Conservation (phyloP, 2,888 invertebrate species). For the Drosophila barbarae region DNA sequence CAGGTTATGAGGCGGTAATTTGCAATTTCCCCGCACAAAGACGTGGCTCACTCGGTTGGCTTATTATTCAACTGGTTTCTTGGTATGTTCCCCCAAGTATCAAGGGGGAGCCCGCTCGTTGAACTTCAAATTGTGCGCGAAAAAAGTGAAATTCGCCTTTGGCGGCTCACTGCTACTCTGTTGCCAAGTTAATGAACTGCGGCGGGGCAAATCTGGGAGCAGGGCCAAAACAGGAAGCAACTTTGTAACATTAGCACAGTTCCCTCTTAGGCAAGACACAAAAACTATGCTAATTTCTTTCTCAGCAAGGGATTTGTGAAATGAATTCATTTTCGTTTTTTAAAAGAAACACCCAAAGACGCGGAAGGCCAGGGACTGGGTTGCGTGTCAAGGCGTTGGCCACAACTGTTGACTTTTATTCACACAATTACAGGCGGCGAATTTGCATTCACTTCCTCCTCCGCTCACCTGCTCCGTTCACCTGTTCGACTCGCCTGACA, state of each 20-base stretch:
- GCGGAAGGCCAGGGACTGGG: slow-evolving; percentile 45
- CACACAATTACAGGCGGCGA: slow-evolving; percentile 66
- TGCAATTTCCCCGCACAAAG: slow-evolving; percentile 65
- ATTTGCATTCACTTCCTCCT: slow-evolving; percentile 53
- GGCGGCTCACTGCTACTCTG: slow-evolving; percentile 24
- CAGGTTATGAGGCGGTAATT: slow-evolving; percentile 67
- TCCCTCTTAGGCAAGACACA: slow-evolving; percentile 23
- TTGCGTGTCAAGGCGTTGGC: slow-evolving; percentile 57
- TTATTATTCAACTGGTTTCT: slow-evolving; percentile 71
- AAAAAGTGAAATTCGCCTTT: slow-evolving; percentile 70
- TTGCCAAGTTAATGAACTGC: slow-evolving; percentile 65
- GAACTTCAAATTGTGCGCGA: slow-evolving; percentile 66
- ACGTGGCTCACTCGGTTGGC: slow-evolving; percentile 51
- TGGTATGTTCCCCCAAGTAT: slow-evolving; percentile 43
- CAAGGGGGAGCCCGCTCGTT: slow-evolving; percentile 49
- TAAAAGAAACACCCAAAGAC: slow-evolving; percentile 15
- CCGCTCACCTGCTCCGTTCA: slow-evolving; percentile 3
- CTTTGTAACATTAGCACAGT: slow-evolving; percentile 66
- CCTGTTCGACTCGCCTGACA: slow-evolving; percentile 19
- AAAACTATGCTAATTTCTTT: slow-evolving; percentile 65
- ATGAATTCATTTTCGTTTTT: slow-evolving; percentile 63
- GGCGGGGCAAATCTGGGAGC: slow-evolving; percentile 29
- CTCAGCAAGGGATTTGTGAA: slow-evolving; percentile 47
- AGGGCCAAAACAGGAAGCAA: slow-evolving; percentile 50
- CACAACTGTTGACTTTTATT: slow-evolving; percentile 71